phyloP scores from a whole-genome alignment of 2,113 vertebrate species.

The Rana temporaria region DNA sequence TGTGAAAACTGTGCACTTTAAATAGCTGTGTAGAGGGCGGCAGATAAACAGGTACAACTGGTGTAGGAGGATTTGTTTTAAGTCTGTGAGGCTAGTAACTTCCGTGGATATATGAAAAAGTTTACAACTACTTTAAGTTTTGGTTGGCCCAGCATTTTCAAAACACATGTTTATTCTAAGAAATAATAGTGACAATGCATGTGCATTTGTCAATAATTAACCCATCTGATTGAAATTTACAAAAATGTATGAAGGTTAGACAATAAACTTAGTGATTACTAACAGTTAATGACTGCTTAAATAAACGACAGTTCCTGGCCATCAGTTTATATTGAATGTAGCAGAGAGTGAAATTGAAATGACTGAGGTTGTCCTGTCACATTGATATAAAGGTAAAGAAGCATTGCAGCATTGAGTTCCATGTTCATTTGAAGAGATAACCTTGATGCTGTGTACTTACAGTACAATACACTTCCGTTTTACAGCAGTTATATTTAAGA shows the following conservation, averaged over 20 bases:
- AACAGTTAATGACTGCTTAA: constrained; percentile 27
- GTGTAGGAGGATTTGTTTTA: no score
- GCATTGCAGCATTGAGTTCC: not conserved
- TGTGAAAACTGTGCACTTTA: no score
- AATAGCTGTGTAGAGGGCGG: no score
- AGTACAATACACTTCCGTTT: not conserved
- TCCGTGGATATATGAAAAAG: no score
- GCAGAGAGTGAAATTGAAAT: constrained; percentile 39
- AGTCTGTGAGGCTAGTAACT: no score
- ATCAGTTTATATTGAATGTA: constrained; percentile 37
- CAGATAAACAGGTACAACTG: no score
- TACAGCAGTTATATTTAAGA: not conserved
- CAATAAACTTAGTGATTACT: not conserved
- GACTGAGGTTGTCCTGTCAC: constrained; percentile 30
- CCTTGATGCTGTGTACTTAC: not conserved
- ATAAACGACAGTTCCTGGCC: constrained; percentile 38
- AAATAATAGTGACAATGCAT: no score
- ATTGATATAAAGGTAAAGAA: constrained; percentile 30
- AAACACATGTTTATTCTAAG: no score
- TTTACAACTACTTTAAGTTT: no score
- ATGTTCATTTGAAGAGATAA: constrained; percentile 1
- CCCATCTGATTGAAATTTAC: constrained; percentile 7
- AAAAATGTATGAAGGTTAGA: constrained; percentile 14
- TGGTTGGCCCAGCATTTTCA: no score
- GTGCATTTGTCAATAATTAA: not conserved